Evolutionary conservation across 1,140 invertebrate species (phyloP).

Genomic region (Bathynomus jamesi): DNA sequence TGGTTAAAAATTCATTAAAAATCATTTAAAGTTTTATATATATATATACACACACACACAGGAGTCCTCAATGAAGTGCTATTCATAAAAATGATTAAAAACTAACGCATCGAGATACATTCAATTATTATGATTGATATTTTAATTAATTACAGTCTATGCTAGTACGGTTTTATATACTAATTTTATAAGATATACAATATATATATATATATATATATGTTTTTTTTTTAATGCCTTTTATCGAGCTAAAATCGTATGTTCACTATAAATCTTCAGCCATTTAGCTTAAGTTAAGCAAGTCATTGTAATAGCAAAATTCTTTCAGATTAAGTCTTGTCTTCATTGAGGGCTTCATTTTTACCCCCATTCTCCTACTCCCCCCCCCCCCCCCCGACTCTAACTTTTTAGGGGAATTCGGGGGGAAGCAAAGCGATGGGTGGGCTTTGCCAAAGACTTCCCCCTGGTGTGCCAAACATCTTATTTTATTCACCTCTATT

Average conservation of each 20-base stretch:
- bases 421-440: not conserved
- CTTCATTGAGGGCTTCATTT: not conserved
- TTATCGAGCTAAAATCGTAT: not conserved
- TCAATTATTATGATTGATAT: no score
- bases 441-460: not conserved
- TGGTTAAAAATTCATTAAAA: no score
- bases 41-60: no score
- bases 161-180: no score
- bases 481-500: slow-evolving; percentile 1
- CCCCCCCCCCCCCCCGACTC: not conserved
- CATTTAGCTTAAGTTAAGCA: not conserved
- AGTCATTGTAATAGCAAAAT: not conserved
- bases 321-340: not conserved
- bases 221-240: not conserved
- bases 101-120: no score
- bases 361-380: not conserved
- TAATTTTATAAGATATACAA: no score
- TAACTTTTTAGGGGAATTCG: not conserved
- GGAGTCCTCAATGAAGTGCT: no score
- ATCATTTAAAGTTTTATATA: no score
- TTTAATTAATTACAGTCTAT: no score
- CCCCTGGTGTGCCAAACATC: not conserved
- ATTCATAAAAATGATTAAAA: no score
- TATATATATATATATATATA: no score
- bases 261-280: not conserved